Evolutionary conservation across 2,888 invertebrate species (phyloP), one percentile per base, ranked within the genome.

Genomic region (Phymatocera aterrima): DNA sequence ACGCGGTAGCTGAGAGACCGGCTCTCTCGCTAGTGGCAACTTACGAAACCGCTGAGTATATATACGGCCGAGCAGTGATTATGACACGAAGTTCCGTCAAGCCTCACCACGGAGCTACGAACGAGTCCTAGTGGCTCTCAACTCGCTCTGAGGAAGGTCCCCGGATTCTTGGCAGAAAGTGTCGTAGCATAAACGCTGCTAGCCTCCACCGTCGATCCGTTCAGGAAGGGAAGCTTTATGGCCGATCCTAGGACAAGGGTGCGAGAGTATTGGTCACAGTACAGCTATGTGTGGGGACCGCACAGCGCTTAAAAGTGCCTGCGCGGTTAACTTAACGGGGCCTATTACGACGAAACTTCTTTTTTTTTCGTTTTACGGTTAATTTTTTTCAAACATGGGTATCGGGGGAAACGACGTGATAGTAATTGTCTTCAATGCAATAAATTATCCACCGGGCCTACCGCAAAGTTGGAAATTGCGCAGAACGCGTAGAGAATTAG

Each of bases 161-260:
- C 90, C 92, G 92, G 92, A 92, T 90, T 88, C 82, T 85, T 85
- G 91, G 89, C 91, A 92, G 92, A 91, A 88, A 92, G 92, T 92
- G 91, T 87, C 91, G 87, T 88, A 88, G 91, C 88, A 82, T 85
- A 80, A n/a, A 85, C 78, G 88, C 90, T 89, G 87, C 85, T 86
- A 91, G 88, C 89, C 87, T 87, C 88, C 85, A 83, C 83, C 85
- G 85, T 86, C 87, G 83, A 83, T 83, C 84, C 80, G 78, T 21
- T 74, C 24, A 80, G 46, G 82, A 85, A 78, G 83, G 83, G 82
- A 86, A 81, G 84, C 81, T 80, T 80, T 77, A 70, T 31, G 79
- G 83, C 85, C 77, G 88, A 88, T 88, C 87, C 84, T 82, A n/a
- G 84, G 83, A 65, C 78, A 79, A 83, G 87, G 85, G 80, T 65